These are phyloP conservation scores for Brotula barbata DNA, from an alignment of 2,797 vertebrate genomes.

Conservation along the genomic window DNA sequence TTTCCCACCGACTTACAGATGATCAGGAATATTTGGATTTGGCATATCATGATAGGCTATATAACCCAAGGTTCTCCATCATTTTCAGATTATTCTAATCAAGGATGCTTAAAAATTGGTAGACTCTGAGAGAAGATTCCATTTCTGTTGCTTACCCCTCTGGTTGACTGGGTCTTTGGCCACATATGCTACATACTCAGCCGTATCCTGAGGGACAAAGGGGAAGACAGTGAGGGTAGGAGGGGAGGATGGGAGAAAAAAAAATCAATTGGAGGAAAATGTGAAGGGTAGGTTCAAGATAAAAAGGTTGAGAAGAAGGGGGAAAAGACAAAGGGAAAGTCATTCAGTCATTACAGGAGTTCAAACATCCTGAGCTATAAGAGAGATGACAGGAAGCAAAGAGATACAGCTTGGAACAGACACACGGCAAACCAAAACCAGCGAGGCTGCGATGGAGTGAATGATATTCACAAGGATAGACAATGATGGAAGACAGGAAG, in stretches of 20 bases:
- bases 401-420: slow-evolving; percentile 41
- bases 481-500: slow-evolving; percentile 71
- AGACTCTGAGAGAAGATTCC: slow-evolving; percentile 19
- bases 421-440: slow-evolving; percentile 40
- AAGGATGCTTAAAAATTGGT: background rate
- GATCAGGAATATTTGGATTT: background rate
- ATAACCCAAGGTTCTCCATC: slow-evolving; percentile 1
- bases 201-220: slow-evolving; percentile 87
- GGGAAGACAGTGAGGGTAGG: slow-evolving; percentile 41
- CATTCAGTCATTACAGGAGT: slow-evolving; percentile 40
- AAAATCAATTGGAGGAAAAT: slow-evolving; percentile 40
- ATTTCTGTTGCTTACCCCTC: slow-evolving; percentile 84
- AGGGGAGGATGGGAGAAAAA: background rate
- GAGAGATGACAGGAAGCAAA: slow-evolving; percentile 47
- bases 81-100: background rate
- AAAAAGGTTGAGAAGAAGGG: slow-evolving; percentile 40
- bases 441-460: slow-evolving; percentile 48
- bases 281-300: slow-evolving; percentile 45
- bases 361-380: slow-evolving; percentile 51
- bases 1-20: too few species aligned
- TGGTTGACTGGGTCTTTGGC: slow-evolving; percentile 99
- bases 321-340: slow-evolving; percentile 46
- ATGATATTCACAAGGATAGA: slow-evolving; percentile 57
- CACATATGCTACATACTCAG: slow-evolving; percentile 97
- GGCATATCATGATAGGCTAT: background rate